Evolutionary conservation across 2,888 invertebrate species (phyloP), one percentile per base, ranked within the genome.

Genomic region (Euplagia quadripunctaria): DNA sequence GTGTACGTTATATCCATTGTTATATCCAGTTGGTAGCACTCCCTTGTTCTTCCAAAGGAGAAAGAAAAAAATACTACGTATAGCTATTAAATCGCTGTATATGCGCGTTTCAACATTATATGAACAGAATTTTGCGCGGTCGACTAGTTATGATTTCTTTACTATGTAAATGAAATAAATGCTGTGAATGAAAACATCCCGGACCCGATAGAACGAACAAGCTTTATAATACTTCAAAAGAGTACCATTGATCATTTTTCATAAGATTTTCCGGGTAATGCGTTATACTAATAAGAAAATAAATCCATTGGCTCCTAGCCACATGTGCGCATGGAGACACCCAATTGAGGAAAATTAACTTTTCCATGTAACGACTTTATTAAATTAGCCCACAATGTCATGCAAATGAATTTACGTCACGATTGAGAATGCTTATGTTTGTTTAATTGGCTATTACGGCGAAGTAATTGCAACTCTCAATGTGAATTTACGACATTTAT

Each of bases 291-390:
- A 77, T 77, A 76, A 52, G 72, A 78, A 71, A 46, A 64, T 79
- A 80, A 83, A 75, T 72, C 74, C 77, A 80, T 83, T 88, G 85
- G 83, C 82, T 65, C 67, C 43, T 61, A 78, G 84, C 85, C 84
- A 79, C 65, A 43, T 63, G 67, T 58, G n/a, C 51, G 55, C 61
- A 17, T 69, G 49, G 46, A 68, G 65, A 71, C 70, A 74, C 46
- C 46, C 42, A 65, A 76, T 46, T 52, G 42, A 70, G 63, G 43
- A 65, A 73, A 67, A 63, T 52, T 12, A 16, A 64, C 61, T 63
- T 58, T 55, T 71, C n/a, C 42, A 58, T 17, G 14, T 64, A 68
- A 31, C 31, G 43, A 70, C 41, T 63, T 63, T 16, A 70, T 51
- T 64, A 70, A 52, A 46, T 63, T 42, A 68, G 17, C 49, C 43